Conservation (phyloP, 1,140 invertebrate genomes). For the Bombus polaris region DNA sequence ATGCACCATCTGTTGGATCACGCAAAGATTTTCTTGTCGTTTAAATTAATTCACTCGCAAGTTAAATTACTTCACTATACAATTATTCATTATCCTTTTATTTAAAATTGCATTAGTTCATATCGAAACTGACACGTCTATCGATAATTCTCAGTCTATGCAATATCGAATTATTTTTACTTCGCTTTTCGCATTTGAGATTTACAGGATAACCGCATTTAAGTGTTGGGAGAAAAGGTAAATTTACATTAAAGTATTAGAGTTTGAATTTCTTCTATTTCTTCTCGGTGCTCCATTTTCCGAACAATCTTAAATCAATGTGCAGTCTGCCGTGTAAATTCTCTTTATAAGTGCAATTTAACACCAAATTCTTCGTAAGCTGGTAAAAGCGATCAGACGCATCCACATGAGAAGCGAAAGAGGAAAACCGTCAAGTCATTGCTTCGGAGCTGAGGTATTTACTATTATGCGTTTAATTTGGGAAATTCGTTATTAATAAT, state of each 20-base stretch:
- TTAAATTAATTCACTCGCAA: not conserved
- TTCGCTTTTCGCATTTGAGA: not conserved
- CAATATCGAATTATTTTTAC: not conserved
- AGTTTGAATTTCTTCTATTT: not conserved
- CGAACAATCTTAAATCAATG: constrained; percentile 54
- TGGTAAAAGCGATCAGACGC: constrained; percentile 32
- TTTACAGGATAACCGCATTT: not conserved
- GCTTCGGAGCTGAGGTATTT: not conserved
- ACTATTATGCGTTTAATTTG: not conserved
- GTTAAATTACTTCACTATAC: too few species aligned
- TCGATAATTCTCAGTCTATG: not conserved
- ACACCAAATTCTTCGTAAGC: constrained; percentile 53
- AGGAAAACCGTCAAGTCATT: constrained; percentile 41
- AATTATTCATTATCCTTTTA: too few species aligned
- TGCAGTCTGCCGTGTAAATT: constrained; percentile 53
- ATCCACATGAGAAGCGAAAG: not conserved
- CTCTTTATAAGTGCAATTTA: constrained; percentile 54
- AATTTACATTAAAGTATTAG: not conserved
- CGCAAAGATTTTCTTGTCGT: not conserved
- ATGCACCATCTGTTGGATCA: not conserved
- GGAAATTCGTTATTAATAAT: not conserved
- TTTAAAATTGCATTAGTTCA: too few species aligned
- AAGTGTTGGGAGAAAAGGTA: not conserved
- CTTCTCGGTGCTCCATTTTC: constrained; percentile 18
- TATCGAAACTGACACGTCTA: too few species aligned